Evolutionary conservation across 1,140 invertebrate species (phyloP).

Genomic region (Eulimnadia texana): DNA sequence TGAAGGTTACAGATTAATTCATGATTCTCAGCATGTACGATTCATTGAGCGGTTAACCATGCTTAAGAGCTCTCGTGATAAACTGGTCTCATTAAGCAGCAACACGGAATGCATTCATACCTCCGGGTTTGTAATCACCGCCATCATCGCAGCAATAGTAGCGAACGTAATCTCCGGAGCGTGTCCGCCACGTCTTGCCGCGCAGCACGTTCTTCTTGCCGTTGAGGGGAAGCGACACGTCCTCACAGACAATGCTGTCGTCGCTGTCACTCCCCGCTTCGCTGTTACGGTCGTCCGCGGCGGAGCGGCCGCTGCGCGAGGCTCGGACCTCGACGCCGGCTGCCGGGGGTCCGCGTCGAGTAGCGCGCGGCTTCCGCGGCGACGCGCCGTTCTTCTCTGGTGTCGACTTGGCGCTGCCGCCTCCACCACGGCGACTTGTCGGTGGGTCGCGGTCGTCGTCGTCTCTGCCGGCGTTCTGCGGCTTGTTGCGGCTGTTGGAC

Average conservation of each 20-base stretch:
- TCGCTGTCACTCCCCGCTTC: background rate
- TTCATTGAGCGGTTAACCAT: too few relatives aligned
- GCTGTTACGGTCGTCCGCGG: background rate
- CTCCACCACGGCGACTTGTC: background rate
- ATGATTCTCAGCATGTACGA: too few relatives aligned
- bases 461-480: background rate
- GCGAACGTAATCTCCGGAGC: conserved; percentile 24
- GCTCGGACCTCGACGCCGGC: background rate
- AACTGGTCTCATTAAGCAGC: too few relatives aligned
- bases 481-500: background rate
- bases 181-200: conserved; percentile 25
- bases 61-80: too few relatives aligned
- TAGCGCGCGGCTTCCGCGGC: background rate
- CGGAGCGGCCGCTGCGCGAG: background rate
- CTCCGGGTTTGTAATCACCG: conserved; percentile 26
- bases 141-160: conserved; percentile 26
- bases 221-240: conserved; percentile 25
- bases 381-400: background rate
- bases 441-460: background rate
- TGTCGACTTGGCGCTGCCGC: background rate
- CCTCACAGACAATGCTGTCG: conserved; percentile 16
- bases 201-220: conserved; percentile 27
- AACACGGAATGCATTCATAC: conserved; percentile 19
- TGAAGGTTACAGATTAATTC: too few relatives aligned
- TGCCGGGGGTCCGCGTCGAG: background rate